phyloP scores from a whole-genome alignment of 2,113 vertebrate species.

The Lipotes vexillifer region DNA sequence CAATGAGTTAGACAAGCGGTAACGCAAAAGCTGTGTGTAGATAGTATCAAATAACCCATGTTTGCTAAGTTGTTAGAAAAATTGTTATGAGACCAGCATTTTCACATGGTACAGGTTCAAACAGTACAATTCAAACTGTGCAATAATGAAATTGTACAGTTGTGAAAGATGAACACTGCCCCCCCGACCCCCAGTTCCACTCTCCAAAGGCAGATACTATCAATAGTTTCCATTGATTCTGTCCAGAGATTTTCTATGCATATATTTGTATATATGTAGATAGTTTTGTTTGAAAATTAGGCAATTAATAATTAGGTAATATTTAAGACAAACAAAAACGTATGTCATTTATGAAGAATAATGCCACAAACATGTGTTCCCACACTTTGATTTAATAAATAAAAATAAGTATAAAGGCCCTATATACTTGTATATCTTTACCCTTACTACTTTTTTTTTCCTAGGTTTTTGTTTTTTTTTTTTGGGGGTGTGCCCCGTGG shows the following conservation, averaged over 20 bases:
- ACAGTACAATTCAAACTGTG: not conserved
- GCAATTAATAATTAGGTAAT: not conserved
- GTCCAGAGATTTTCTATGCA: not conserved
- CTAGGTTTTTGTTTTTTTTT: too few relatives aligned
- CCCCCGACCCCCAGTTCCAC: not conserved
- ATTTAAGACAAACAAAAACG: not conserved
- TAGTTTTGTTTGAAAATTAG: not conserved
- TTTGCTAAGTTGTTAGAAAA: constrained; percentile 24
- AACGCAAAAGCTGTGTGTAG: not conserved
- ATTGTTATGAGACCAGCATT: not conserved
- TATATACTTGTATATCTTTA: not conserved
- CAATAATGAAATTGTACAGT: not conserved
- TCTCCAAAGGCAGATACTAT: not conserved
- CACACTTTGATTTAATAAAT: not conserved
- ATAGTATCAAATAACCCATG: not conserved
- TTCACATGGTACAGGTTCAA: not conserved
- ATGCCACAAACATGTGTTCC: not conserved
- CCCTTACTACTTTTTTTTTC: not conserved
- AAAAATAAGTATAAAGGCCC: not conserved
- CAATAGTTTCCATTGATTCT: not conserved
- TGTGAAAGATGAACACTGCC: not conserved
- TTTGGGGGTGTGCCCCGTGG: too few relatives aligned
- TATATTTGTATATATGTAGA: not conserved
- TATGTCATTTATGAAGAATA: not conserved
- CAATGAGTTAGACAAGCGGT: not conserved